Evolutionary conservation across 2,888 invertebrate genomes (phyloP).

Genomic region (Cotesia congregata): DNA sequence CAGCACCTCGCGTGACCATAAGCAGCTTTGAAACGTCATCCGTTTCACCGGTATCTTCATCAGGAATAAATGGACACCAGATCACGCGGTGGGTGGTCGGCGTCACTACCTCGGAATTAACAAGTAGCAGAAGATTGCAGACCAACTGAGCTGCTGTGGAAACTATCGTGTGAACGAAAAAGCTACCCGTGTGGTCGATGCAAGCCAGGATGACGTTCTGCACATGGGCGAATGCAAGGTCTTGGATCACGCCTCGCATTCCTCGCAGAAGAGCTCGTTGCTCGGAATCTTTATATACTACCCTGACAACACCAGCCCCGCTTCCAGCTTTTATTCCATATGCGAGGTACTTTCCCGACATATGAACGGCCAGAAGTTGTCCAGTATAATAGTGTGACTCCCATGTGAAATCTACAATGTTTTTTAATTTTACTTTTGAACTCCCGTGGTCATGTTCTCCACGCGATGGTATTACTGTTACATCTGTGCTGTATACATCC

Average conservation of each 20-base stretch:
- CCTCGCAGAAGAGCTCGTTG: slow-evolving; percentile 87
- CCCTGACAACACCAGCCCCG: slow-evolving; percentile 83
- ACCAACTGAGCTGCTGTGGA: slow-evolving; percentile 70
- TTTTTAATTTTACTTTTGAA: slow-evolving; percentile 91
- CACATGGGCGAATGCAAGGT: slow-evolving; percentile 91
- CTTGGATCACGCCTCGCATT: slow-evolving; percentile 89
- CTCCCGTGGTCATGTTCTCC: slow-evolving; percentile 85
- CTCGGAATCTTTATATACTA: slow-evolving; percentile 83
- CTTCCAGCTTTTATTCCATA: slow-evolving; percentile 83
- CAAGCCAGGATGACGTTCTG: slow-evolving; percentile 86
- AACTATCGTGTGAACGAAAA: slow-evolving; percentile 86
- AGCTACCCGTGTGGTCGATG: slow-evolving; percentile 87
- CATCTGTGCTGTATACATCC: slow-evolving; percentile 75
- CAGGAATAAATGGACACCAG: slow-evolving; percentile 94
- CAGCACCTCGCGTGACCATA: slow-evolving; percentile 84
- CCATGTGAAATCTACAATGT: slow-evolving; percentile 94
- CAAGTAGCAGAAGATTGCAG: slow-evolving; percentile 75
- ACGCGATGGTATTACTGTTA: slow-evolving; percentile 79
- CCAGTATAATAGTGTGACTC: slow-evolving; percentile 90
- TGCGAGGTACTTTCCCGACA: slow-evolving; percentile 87
- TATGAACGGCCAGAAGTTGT: slow-evolving; percentile 89
- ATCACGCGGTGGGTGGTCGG: slow-evolving; percentile 81
- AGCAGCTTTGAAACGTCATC: slow-evolving; percentile 84
- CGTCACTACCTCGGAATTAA: slow-evolving; percentile 70
- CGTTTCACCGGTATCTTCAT: slow-evolving; percentile 72